These are phyloP conservation scores for Corvus moneduloides DNA, from an alignment of 2,113 vertebrate genomes.

Conservation along the genomic window DNA sequence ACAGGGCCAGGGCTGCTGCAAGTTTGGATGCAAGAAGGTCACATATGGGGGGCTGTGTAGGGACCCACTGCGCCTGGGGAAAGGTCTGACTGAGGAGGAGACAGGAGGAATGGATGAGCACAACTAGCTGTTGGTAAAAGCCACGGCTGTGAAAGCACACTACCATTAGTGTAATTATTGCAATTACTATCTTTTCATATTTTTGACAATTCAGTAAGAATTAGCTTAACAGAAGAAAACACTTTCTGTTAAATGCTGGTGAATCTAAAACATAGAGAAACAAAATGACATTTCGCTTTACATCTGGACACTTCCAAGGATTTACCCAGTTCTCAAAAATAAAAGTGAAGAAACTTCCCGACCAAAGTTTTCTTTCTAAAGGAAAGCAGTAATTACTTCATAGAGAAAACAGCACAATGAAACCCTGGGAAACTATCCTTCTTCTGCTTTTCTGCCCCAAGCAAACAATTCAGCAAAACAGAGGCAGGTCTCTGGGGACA, in stretches of 20 bases:
- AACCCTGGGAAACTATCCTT: background rate
- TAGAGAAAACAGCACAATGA: background rate
- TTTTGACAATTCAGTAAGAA: constrained; percentile 7
- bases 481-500: background rate
- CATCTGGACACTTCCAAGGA: background rate
- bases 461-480: background rate
- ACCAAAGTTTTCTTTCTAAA: background rate
- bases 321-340: background rate
- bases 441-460: background rate
- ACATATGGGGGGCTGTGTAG: rapidly evolving
- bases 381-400: background rate
- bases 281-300: background rate
- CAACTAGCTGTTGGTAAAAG: background rate
- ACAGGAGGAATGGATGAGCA: background rate
- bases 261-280: background rate
- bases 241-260: background rate
- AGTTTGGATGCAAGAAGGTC: background rate
- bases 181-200: background rate
- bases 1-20: background rate
- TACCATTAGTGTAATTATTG: background rate
- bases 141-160: background rate
- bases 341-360: background rate
- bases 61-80: background rate
- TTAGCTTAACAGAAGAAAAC: background rate
- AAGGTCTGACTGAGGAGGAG: background rate